Base-by-base conservation (phyloP, 2,888 invertebrate genomes). In the Pseudanteris insignis region DNA sequence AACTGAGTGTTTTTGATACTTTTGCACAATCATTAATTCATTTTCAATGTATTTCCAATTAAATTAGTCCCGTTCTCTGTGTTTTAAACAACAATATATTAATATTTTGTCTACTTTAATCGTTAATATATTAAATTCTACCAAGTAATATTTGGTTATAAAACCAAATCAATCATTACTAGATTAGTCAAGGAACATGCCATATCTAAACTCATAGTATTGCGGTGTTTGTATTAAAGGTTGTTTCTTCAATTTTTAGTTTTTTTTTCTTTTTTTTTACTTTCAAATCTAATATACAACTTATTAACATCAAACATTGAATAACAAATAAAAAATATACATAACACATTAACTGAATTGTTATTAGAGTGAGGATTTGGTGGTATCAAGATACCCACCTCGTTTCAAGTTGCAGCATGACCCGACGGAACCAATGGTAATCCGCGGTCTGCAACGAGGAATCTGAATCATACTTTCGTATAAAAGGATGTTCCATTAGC, bases 401-500 rank as follows among this genome's bases (percentile, higher is more conserved):
- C 65, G 78, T 74, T 65, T 82, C 79, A 68, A 81, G 82, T 70
- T 83, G 81, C 71, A 83, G 82, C 75, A 86, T 84, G 54, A 86
- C 83, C 68, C 83, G 81, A 67, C 86, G 86, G 82, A 91, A 95
- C 96, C 96, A 97, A 48, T 88, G 77, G 59, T 70, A 76, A 40
- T 76, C 72, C 44, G 77, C 69, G 48, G 68, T 73, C 29, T 72
- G 65, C 43, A 74, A 53, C 7, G 73, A 65, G 10, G 70, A 69
- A 61, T 74, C 70, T 14, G 65, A 68, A 68, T 91, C 89, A 58
- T 92, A 92, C 69, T 87, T 87, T 80, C 88, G 89, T 44, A 96
- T 91, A 81, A 96, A 96, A 11, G 89, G 86, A 76, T 94, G 93
- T 67, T 92, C 90, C 78, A 96, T 84, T 8, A 97, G 86, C 79